Conservation (phyloP, 2,113 vertebrate genomes). For the Chaetops frenatus region DNA sequence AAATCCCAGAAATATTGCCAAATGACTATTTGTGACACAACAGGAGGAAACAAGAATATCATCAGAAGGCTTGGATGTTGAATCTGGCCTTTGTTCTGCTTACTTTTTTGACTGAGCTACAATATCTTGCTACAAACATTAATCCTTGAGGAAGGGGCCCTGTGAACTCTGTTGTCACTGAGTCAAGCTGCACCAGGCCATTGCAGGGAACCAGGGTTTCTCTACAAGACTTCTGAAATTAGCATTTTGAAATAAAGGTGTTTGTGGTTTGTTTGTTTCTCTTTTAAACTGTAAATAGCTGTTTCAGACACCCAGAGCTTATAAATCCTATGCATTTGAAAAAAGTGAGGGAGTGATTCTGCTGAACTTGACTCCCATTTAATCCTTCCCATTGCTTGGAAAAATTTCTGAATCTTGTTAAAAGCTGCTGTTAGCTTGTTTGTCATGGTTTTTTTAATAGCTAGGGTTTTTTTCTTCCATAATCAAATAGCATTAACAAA, state of each 20-base stretch:
- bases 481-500: neutral
- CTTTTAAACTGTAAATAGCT: neutral
- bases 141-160: neutral
- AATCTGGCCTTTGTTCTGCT: neutral
- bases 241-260: neutral
- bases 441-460: rapidly evolving
- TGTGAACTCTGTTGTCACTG: neutral
- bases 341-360: neutral
- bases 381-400: neutral
- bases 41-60: neutral
- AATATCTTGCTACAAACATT: neutral
- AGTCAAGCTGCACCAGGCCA: neutral
- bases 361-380: neutral
- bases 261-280: neutral
- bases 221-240: neutral
- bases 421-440: neutral
- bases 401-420: neutral
- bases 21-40: neutral
- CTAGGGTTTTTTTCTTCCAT: neutral
- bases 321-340: neutral
- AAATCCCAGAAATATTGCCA: neutral
- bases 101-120: neutral
- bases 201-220: neutral
- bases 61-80: neutral
- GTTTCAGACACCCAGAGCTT: neutral